These are phyloP conservation scores for Pedionomus torquatus DNA, from an alignment of 2,113 vertebrate species.

Conservation along the genomic window DNA sequence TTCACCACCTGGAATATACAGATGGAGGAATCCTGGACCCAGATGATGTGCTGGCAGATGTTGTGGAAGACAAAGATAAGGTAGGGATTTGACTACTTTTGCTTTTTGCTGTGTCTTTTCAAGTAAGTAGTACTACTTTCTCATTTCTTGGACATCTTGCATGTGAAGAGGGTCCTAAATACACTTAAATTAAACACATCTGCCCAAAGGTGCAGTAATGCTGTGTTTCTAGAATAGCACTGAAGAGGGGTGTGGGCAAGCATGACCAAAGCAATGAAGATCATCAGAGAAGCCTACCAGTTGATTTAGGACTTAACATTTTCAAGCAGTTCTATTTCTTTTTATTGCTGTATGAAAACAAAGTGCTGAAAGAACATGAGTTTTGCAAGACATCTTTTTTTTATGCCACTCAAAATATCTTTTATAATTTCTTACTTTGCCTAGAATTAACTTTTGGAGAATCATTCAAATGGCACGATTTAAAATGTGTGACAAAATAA, in stretches of 20 bases:
- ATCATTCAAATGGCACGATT: not conserved
- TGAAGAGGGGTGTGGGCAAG: not conserved
- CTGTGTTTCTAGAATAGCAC: not conserved
- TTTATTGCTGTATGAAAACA: not conserved
- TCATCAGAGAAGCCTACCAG: not conserved
- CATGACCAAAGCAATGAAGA: not conserved
- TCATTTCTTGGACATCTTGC: not conserved
- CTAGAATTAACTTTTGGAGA: not conserved
- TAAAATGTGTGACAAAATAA: not conserved
- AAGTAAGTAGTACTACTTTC: not conserved
- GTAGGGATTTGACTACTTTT: constrained; percentile 69
- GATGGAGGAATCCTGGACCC: constrained; percentile 97
- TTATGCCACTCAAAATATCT: not conserved
- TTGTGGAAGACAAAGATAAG: constrained; percentile 98
- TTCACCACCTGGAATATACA: constrained; percentile 94
- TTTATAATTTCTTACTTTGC: not conserved
- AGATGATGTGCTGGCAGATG: constrained; percentile 94
- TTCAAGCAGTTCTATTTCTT: not conserved
- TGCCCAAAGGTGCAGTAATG: not conserved
- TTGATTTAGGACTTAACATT: not conserved
- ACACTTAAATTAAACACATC: not conserved
- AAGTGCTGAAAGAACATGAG: not conserved
- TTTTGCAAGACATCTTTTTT: not conserved
- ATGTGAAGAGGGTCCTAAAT: not conserved
- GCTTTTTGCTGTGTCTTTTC: not conserved